A percentile compares a stretch with the other conserved stretches of the same genome.
Conservation (phyloP, 2,888 invertebrate species). For the Camponotus fellah region DNA sequence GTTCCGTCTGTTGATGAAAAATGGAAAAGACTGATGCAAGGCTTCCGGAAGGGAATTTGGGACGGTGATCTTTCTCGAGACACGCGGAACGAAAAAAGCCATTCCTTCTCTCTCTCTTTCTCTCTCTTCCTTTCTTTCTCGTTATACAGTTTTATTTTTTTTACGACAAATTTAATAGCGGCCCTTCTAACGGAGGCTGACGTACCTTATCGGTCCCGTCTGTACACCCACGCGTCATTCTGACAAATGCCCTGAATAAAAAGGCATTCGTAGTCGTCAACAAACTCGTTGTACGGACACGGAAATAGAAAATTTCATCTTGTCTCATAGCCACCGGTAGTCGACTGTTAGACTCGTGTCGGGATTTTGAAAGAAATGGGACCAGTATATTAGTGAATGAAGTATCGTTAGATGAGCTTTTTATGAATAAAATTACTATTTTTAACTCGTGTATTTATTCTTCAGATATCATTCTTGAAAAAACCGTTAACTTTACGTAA, state of each 20-base stretch:
- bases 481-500: not conserved
- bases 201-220: slow-evolving; percentile 49
- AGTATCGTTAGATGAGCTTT: not conserved
- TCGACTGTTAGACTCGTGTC: slow-evolving; percentile 54
- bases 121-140: not conserved
- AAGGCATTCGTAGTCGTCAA: slow-evolving; percentile 69
- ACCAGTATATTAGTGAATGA: not conserved
- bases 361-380: not conserved
- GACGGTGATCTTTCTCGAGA: slow-evolving; percentile 59
- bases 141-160: slow-evolving; percentile 25
- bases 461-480: not conserved
- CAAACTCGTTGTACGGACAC: slow-evolving; percentile 59
- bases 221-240: slow-evolving; percentile 56
- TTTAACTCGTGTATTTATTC: not conserved
- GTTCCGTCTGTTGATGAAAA: not conserved
- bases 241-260: slow-evolving; percentile 58
- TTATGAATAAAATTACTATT: not conserved
- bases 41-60: slow-evolving; percentile 60
- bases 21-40: not conserved
- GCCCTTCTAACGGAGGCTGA: slow-evolving; percentile 45
- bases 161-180: slow-evolving; percentile 36
- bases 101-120: not conserved
- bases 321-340: slow-evolving; percentile 56
- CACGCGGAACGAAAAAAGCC: slow-evolving; percentile 29
- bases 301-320: slow-evolving; percentile 67